phyloP scores from a whole-genome alignment of 30 jellyfish, hydroid and myxozoan genomes.

The Morbakka virulenta region DNA sequence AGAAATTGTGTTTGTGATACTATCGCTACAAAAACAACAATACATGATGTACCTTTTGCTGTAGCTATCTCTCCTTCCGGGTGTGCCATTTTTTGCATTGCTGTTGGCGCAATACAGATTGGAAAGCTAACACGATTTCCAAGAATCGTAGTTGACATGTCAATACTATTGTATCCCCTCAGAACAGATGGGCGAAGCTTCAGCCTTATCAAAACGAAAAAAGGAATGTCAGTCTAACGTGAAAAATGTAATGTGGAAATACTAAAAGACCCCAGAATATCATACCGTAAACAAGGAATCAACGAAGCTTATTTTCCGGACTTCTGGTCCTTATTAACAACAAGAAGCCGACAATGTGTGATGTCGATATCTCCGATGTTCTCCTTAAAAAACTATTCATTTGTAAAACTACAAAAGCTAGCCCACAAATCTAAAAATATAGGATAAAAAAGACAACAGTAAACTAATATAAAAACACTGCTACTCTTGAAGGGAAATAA shows the following conservation, averaged over 20 bases:
- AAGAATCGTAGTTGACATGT: slow-evolving; percentile 38
- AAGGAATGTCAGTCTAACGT: neutral
- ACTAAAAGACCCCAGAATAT: neutral
- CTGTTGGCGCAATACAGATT: slow-evolving; percentile 88
- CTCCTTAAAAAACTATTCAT: too few species aligned
- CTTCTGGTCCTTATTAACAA: too few species aligned
- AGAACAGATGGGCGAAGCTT: slow-evolving; percentile 63
- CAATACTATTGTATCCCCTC: slow-evolving; percentile 50
- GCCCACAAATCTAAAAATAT: too few species aligned
- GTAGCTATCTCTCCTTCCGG: slow-evolving; percentile 89
- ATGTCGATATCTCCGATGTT: too few species aligned
- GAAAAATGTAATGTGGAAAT: neutral
- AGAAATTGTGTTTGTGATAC: neutral
- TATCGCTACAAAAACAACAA: neutral
- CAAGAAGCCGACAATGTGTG: too few species aligned
- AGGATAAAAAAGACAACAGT: too few species aligned
- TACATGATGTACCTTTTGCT: slow-evolving; percentile 60
- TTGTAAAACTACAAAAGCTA: too few species aligned
- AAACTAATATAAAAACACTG: too few species aligned
- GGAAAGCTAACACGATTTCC: slow-evolving; percentile 65
- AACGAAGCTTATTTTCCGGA: too few species aligned
- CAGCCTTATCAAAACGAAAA: slow-evolving; percentile 20
- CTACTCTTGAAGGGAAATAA: too few species aligned
- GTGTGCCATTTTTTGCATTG: slow-evolving; percentile 89
- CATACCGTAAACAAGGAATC: neutral